A percentile compares a stretch with the other conserved stretches of the same genome.
phyloP scores from a whole-genome alignment of 2,888 invertebrate genomes.

The Seira musarum region DNA sequence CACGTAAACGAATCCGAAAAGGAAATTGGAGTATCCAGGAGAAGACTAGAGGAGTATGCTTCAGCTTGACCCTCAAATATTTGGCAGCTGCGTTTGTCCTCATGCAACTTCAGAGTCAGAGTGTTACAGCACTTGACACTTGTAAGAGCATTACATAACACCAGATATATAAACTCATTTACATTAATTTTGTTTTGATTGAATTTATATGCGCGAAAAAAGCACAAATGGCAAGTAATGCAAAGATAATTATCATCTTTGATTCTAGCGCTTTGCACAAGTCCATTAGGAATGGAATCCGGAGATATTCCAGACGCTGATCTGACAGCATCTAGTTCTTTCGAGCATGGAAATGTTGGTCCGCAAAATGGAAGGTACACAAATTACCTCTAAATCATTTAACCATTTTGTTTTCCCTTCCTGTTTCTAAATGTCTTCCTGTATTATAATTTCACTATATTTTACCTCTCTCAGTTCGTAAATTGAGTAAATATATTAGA shows the following conservation, averaged over 20 bases:
- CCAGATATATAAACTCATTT: not conserved
- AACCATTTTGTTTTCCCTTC: too few relatives aligned
- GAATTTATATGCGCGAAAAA: slow-evolving; percentile 29
- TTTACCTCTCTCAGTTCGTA: too few relatives aligned
- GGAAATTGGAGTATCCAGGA: slow-evolving; percentile 45
- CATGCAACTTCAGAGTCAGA: not conserved
- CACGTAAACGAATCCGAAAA: slow-evolving; percentile 53
- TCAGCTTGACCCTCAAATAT: slow-evolving; percentile 47
- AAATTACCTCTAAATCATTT: slow-evolving; percentile 13
- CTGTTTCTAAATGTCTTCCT: too few relatives aligned
- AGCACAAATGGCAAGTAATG: not conserved
- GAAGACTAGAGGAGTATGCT: too few relatives aligned
- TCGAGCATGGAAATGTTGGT: slow-evolving; percentile 79
- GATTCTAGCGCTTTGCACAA: slow-evolving; percentile 75
- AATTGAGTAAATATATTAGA: too few relatives aligned
- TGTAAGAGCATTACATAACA: slow-evolving; percentile 50
- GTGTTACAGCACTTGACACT: slow-evolving; percentile 50
- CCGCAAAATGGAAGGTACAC: slow-evolving; percentile 79
- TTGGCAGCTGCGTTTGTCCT: slow-evolving; percentile 17
- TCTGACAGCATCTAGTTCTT: slow-evolving; percentile 79
- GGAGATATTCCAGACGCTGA: slow-evolving; percentile 78
- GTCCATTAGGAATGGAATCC: slow-evolving; percentile 79
- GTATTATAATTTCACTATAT: too few relatives aligned
- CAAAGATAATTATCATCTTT: not conserved
- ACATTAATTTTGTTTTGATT: slow-evolving; percentile 28